Evolutionary conservation across 2,113 vertebrate genomes (phyloP).

Genomic region (Hypomesus transpacificus): DNA sequence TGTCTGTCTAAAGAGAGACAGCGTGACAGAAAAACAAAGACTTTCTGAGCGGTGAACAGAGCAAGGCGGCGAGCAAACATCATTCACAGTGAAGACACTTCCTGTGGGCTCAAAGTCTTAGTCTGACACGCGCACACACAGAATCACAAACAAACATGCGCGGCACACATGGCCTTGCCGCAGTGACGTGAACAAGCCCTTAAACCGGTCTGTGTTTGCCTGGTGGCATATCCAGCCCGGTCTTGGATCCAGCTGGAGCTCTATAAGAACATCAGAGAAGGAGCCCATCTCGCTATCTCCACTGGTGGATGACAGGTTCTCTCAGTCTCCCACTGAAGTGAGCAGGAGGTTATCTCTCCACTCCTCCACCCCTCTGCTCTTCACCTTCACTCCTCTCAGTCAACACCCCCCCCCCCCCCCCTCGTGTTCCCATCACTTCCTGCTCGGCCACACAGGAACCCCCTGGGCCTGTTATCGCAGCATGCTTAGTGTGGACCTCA

Average conservation of each 20-base stretch:
- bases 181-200: background rate
- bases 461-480: constrained; percentile 20
- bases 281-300: background rate
- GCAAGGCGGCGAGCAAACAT: too few species aligned
- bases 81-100: too few species aligned
- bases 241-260: background rate
- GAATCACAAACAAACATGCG: background rate
- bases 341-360: background rate
- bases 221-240: background rate
- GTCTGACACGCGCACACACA: background rate
- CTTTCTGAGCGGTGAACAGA: background rate
- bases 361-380: background rate
- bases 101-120: background rate
- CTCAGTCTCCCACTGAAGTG: background rate
- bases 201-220: background rate
- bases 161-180: background rate
- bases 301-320: background rate
- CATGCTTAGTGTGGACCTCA: constrained; percentile 28
- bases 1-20: background rate
- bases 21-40: background rate
- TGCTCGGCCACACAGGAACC: constrained; percentile 39
- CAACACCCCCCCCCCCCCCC: constrained; percentile 23
- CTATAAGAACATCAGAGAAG: background rate
- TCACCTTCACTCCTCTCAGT: background rate
- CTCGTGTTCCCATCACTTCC: constrained; percentile 14